phyloP scores from a whole-genome alignment of 2,888 invertebrate genomes.

The Napeogenes sylphis region DNA sequence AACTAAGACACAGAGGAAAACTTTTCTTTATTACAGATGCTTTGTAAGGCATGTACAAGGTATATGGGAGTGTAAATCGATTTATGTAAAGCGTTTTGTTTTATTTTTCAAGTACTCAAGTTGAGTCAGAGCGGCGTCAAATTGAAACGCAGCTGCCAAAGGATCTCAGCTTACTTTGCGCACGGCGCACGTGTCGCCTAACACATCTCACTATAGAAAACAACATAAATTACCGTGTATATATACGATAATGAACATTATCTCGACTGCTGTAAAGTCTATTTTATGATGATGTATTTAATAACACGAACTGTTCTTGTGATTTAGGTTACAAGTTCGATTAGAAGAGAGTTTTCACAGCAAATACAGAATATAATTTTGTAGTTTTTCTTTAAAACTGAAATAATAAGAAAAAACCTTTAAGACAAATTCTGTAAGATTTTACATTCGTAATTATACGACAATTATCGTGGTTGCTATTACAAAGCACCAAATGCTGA shows the following conservation, averaged over 20 bases:
- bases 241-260: slow-evolving; percentile 32
- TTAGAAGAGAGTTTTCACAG: too few species aligned
- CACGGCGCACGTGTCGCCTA: slow-evolving; percentile 64
- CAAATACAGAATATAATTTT: slow-evolving; percentile 34
- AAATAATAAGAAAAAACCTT: not conserved
- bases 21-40: too few species aligned
- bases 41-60: too few species aligned
- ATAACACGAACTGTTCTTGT: not conserved
- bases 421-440: too few species aligned
- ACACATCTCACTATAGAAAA: slow-evolving; percentile 40
- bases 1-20: too few species aligned
- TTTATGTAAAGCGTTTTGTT: slow-evolving; percentile 27
- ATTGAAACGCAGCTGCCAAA: slow-evolving; percentile 70
- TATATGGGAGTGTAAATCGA: not conserved
- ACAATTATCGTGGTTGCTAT: too few species aligned
- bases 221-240: slow-evolving; percentile 41
- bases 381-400: too few species aligned
- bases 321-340: slow-evolving; percentile 1
- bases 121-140: slow-evolving; percentile 64
- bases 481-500: too few species aligned
- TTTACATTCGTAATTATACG: too few species aligned
- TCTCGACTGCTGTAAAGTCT: slow-evolving; percentile 14
- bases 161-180: slow-evolving; percentile 74
- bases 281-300: slow-evolving; percentile 6
- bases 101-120: slow-evolving; percentile 29